Percentiles rank a stretch among this genome's conserved stretches.
Conservation (phyloP, 1,140 invertebrate species). For the Cyphomyrmex costatus region DNA sequence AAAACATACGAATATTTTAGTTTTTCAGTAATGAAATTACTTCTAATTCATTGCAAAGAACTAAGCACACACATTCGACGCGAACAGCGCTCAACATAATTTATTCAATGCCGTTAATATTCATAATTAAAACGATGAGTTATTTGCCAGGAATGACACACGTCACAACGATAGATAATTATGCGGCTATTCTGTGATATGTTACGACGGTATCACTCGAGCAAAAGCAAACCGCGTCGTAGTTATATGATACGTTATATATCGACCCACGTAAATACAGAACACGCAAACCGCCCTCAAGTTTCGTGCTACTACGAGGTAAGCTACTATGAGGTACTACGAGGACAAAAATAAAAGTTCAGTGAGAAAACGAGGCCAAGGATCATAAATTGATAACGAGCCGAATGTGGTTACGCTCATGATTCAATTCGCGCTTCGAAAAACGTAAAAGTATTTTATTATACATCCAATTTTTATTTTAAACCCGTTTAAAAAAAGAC, state of each 20-base stretch:
- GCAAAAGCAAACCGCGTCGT: conserved; percentile 3
- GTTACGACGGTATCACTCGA: background rate
- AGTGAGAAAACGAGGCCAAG: conserved; percentile 20
- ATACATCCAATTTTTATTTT: background rate
- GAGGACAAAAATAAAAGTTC: conserved; percentile 27
- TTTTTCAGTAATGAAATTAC: background rate
- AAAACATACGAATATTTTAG: background rate
- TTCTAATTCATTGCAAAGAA: background rate
- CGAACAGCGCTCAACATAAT: background rate
- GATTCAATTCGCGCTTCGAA: background rate
- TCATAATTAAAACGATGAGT: conserved; percentile 26
- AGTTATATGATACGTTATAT: conserved; percentile 5
- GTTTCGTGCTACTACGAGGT: conserved; percentile 36
- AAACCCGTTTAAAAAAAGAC: background rate
- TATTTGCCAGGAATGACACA: conserved; percentile 29
- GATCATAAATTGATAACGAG: conserved; percentile 49
- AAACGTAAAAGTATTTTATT: conserved; percentile 1
- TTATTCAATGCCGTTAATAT: conserved; percentile 15
- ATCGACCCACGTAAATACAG: conserved; percentile 3
- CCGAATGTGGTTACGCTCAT: background rate
- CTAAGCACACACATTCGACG: background rate
- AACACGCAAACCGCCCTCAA: background rate
- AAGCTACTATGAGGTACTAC: conserved; percentile 17
- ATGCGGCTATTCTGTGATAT: conserved; percentile 17
- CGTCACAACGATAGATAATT: conserved; percentile 30